Base-by-base conservation (phyloP, 2,797 vertebrate species). In the Neostethus bicornis region DNA sequence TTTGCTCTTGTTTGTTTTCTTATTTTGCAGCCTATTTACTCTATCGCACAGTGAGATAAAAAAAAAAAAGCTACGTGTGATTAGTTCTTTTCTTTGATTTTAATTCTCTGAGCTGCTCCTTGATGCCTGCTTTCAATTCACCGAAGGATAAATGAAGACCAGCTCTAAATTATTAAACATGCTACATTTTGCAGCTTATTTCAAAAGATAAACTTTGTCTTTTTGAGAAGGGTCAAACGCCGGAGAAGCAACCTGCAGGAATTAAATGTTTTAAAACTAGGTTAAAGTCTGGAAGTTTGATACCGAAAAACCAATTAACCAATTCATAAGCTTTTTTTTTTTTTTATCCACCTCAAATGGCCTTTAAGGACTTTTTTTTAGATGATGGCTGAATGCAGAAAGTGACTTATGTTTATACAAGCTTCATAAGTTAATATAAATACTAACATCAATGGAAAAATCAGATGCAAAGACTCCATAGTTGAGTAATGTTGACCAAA, bases 1-100 rank as follows among this genome's bases (percentile, higher is more conserved):
- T 88, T 90, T 88, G 79, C 73, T 84, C 76, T 78, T 88, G 81
- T 91, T 92, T 91, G 87, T 90, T 89, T 91, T 80, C 66, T 71
- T 84, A 82, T 88, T 86, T 81, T 74, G 59, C 46, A 21, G 50
- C 75, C 51, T 86, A 85, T 86, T 87, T 85, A 77, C 67, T 73
- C 85, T 75, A 51, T 85, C 51, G 72, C 79, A n/a, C 71, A 68
- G 55, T 55, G 50, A 83, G 76, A 52, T 71, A 61, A 72, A 41
- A 32, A 34, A 8, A 71, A 61, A 72, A 41, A 32, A 34, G 8
- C 44, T 21, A 71, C 66, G 57, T 86, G 75, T 64, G 66, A 91
- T 82, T 81, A 80, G 58, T 63, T 61, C 54, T 66, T 84, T 78
- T 79, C 73, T 82, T 87, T 81, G 61, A 85, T 87, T 87, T 86